Evolutionary conservation across 2,888 invertebrate genomes (phyloP).

Genomic region (Monopis laevigella): DNA sequence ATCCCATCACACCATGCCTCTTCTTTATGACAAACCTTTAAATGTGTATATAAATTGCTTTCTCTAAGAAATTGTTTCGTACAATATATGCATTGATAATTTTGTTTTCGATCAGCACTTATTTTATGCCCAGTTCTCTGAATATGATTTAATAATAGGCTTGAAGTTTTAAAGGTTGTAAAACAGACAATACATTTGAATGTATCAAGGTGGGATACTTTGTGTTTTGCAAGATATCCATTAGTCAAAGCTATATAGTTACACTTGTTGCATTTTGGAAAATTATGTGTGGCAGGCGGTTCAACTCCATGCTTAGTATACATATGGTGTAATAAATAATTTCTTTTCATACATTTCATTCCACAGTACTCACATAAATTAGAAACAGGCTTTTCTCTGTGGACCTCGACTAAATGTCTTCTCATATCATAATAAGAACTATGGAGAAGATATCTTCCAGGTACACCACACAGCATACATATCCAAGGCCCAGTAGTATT

Average conservation of each 20-base stretch:
- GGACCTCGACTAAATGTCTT: constrained; percentile 82
- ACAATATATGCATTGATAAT: constrained; percentile 77
- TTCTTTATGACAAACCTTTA: constrained; percentile 71
- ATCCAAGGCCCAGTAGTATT: constrained; percentile 81
- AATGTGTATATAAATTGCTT: constrained; percentile 75
- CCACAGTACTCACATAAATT: constrained; percentile 88
- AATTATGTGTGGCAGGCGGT: constrained; percentile 74
- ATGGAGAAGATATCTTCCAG: constrained; percentile 75
- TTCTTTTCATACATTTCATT: constrained; percentile 76
- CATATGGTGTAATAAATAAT: constrained; percentile 80
- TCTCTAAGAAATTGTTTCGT: constrained; percentile 76
- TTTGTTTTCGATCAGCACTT: constrained; percentile 43
- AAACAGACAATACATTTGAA: constrained; percentile 67
- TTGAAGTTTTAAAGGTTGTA: constrained; percentile 51
- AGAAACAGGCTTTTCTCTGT: constrained; percentile 79
- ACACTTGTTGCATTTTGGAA: constrained; percentile 83
- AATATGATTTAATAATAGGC: constrained; percentile 54
- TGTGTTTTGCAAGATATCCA: constrained; percentile 75
- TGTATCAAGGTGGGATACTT: constrained; percentile 68
- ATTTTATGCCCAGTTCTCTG: constrained; percentile 67
- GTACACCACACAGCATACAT: constrained; percentile 78
- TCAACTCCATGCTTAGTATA: constrained; percentile 82
- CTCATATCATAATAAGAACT: constrained; percentile 82
- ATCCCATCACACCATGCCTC: constrained; percentile 73
- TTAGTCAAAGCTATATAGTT: constrained; percentile 80